These are phyloP conservation scores for Pterobdella sp. DNA, from an alignment of 2,888 invertebrate genomes.

Conservation along the genomic window DNA sequence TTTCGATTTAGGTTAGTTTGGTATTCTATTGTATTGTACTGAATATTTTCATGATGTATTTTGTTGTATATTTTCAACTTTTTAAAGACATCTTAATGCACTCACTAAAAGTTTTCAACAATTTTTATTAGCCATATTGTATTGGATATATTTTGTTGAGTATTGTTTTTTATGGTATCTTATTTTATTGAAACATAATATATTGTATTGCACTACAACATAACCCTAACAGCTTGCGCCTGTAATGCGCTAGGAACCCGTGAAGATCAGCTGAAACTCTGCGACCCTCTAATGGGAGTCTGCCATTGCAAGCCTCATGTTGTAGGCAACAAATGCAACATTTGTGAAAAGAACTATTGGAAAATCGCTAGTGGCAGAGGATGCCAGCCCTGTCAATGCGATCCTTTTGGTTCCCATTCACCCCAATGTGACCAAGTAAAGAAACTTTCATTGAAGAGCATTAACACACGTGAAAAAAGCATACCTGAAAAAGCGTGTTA, in stretches of 20 bases:
- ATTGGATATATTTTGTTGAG: background rate
- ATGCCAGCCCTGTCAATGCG: conserved; percentile 86
- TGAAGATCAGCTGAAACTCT: conserved; percentile 48
- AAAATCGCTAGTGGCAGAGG: conserved; percentile 87
- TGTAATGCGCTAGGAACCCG: conserved; percentile 68
- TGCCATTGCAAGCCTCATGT: conserved; percentile 92
- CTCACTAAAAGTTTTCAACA: too few species aligned
- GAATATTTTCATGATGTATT: too few species aligned
- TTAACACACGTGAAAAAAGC: background rate
- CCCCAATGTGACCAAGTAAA: conserved; percentile 71
- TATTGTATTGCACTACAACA: background rate
- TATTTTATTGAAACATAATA: background rate
- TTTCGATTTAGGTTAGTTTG: too few species aligned
- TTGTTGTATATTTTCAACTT: too few species aligned
- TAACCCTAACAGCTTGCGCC: conserved; percentile 61
- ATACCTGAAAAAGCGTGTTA: background rate
- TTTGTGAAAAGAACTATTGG: conserved; percentile 85
- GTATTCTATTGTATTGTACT: too few species aligned
- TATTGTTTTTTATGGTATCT: background rate
- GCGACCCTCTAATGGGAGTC: conserved; percentile 75
- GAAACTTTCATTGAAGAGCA: too few species aligned
- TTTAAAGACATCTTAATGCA: too few species aligned
- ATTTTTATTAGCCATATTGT: background rate
- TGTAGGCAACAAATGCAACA: conserved; percentile 75
- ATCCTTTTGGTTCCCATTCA: conserved; percentile 71